These are phyloP conservation scores for Athetis lepigone DNA, from an alignment of 2,888 invertebrate species.

Conservation along the genomic window DNA sequence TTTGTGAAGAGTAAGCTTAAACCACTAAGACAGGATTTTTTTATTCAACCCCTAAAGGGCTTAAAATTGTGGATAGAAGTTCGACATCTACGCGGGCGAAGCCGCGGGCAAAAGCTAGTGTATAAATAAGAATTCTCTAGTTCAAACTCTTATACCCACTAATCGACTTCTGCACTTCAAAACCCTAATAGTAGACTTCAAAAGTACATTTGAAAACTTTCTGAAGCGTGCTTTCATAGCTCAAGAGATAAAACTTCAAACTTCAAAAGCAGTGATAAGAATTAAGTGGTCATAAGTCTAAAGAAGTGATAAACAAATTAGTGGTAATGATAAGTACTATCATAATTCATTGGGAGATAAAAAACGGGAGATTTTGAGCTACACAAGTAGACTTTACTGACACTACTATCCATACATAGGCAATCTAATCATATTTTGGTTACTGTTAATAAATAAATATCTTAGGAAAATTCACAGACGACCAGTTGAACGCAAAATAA, in stretches of 20 bases:
- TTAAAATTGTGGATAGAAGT: no score
- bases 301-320: conserved; percentile 80
- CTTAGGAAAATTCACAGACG: no score
- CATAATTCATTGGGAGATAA: conserved; percentile 69
- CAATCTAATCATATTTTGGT: no score
- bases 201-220: conserved; percentile 40
- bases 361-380: conserved; percentile 1
- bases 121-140: background rate
- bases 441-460: no score
- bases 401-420: no score
- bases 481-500: no score
- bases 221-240: conserved; percentile 47
- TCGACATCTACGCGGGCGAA: no score
- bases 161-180: conserved; percentile 33
- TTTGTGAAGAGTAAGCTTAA: no score
- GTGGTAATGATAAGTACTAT: conserved; percentile 73
- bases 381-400: no score
- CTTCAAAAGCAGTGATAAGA: conserved; percentile 48
- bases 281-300: conserved; percentile 77
- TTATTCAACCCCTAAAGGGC: no score
- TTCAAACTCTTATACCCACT: background rate
- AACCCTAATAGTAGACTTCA: conserved; percentile 16
- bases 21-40: no score
- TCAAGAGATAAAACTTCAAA: conserved; percentile 61
- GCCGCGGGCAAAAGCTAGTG: no score